These are phyloP conservation scores for Mycteria americana DNA, from an alignment of 2,797 vertebrate genomes.

Conservation along the genomic window DNA sequence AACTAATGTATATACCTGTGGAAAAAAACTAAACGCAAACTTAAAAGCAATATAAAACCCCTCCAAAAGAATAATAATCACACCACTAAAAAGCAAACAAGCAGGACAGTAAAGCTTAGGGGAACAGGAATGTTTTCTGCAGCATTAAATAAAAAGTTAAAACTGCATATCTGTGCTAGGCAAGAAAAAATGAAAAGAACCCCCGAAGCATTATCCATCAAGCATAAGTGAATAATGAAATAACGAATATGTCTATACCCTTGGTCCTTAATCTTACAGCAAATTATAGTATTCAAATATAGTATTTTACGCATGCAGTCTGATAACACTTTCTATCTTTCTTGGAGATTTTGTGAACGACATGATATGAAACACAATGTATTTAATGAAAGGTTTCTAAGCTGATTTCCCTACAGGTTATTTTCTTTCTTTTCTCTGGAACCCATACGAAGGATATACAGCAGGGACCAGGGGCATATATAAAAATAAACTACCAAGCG, in stretches of 20 bases:
- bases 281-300: slow-evolving; percentile 81
- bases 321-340: slow-evolving; percentile 77
- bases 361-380: slow-evolving; percentile 78
- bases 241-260: slow-evolving; percentile 71
- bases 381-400: slow-evolving; percentile 83
- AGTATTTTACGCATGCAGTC: slow-evolving; percentile 72
- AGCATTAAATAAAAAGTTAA: slow-evolving; percentile 64
- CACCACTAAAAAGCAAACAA: slow-evolving; percentile 21
- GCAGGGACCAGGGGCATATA: slow-evolving; percentile 77
- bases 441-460: slow-evolving; percentile 77
- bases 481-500: slow-evolving; percentile 81
- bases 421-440: slow-evolving; percentile 81
- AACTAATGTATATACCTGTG: not conserved
- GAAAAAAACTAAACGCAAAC: not conserved
- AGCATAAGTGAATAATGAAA: slow-evolving; percentile 75
- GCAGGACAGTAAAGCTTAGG: slow-evolving; percentile 25
- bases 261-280: slow-evolving; percentile 78
- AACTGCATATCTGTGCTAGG: slow-evolving; percentile 33
- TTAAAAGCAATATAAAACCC: not conserved
- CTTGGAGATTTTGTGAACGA: slow-evolving; percentile 76
- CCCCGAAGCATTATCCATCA: slow-evolving; percentile 70
- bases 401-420: slow-evolving; percentile 81
- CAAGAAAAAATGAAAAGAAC: slow-evolving; percentile 45
- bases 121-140: slow-evolving; percentile 35
- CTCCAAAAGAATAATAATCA: slow-evolving; percentile 23